Evolutionary conservation across 2,888 invertebrate species (phyloP).

Genomic region (Perithous albicinctus): DNA sequence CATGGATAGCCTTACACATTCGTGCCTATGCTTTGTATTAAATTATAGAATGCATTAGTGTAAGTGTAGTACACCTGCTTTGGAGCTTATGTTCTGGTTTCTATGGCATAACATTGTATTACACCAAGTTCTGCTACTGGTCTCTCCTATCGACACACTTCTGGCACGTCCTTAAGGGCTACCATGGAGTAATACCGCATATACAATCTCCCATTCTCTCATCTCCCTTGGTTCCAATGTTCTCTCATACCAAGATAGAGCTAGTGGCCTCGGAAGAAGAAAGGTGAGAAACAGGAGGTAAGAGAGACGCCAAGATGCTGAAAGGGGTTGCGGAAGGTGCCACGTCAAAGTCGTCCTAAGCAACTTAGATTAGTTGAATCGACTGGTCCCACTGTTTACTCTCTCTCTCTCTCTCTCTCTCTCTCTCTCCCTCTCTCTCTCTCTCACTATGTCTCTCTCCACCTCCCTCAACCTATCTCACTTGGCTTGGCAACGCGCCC

Average conservation of each 20-base stretch:
- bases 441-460: not conserved
- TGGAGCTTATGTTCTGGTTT: not conserved
- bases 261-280: not conserved
- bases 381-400: constrained; percentile 76
- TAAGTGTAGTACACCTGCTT: not conserved
- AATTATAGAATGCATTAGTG: constrained; percentile 1
- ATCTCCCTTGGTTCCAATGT: not conserved
- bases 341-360: constrained; percentile 80
- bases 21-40: not conserved
- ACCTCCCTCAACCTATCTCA: not conserved
- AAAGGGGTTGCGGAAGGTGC: constrained; percentile 68
- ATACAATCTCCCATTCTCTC: constrained; percentile 23
- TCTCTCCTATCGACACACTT: constrained; percentile 25
- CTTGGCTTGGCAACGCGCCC: constrained; percentile 79
- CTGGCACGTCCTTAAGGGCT: constrained; percentile 3
- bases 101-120: not conserved
- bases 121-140: not conserved
- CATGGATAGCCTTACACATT: not conserved
- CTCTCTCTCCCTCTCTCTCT: too few relatives aligned
- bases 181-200: constrained; percentile 32
- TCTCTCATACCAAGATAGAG: constrained; percentile 17
- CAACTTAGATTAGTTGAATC: constrained; percentile 83
- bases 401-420: not conserved
- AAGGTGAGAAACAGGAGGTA: constrained; percentile 32
- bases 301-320: constrained; percentile 68